Evolutionary conservation across 2,113 vertebrate species (phyloP).

Genomic region (Perognathus longimembris): DNA sequence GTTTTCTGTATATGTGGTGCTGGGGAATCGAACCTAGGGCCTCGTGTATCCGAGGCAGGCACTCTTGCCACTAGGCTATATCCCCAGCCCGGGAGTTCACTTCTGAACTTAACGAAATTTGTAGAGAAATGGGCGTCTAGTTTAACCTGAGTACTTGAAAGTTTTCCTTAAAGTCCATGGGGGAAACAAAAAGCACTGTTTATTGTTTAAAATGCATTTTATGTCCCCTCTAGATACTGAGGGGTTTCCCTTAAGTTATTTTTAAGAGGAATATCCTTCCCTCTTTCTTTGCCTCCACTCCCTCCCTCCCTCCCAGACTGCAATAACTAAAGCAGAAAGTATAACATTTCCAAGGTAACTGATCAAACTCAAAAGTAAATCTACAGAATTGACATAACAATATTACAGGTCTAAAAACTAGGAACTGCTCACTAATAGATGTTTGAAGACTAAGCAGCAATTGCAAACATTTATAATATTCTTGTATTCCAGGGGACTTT

Average conservation of each 20-base stretch:
- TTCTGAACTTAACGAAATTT: constrained; percentile 65
- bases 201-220: constrained; percentile 4
- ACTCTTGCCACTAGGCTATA: too few relatives aligned
- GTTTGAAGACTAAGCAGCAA: constrained; percentile 46
- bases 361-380: constrained; percentile 40
- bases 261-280: neutral
- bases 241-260: constrained; percentile 1
- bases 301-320: neutral
- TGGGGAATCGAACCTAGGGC: too few relatives aligned
- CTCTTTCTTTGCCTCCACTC: too few relatives aligned
- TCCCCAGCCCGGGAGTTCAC: neutral
- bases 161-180: constrained; percentile 48
- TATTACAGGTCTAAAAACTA: neutral
- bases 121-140: constrained; percentile 52
- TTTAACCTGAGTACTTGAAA: neutral
- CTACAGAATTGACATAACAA: constrained; percentile 15
- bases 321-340: constrained; percentile 32
- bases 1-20: too few relatives aligned
- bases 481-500: neutral
- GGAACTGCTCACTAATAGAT: neutral
- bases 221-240: constrained; percentile 44
- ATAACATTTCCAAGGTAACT: neutral
- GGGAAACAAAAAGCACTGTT: constrained; percentile 23
- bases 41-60: too few relatives aligned
- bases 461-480: constrained; percentile 20